Percentiles rank a stretch among this genome's conserved stretches.
These are phyloP conservation scores for Hemibagrus guttatus DNA, from an alignment of 2,797 vertebrate species.

Conservation along the genomic window DNA sequence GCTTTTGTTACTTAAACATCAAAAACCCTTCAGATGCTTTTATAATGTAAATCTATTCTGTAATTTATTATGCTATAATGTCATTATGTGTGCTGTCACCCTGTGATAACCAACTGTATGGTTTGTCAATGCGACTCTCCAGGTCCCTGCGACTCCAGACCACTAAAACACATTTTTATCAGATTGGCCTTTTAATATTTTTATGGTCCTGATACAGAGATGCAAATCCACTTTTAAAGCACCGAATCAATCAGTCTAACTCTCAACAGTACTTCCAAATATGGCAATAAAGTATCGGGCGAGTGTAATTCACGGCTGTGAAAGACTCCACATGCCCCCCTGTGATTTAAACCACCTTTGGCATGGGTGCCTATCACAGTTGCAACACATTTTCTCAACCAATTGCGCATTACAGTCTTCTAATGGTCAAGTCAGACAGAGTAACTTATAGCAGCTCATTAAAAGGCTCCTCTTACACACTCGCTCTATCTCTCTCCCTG, in stretches of 20 bases:
- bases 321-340: slow-evolving; percentile 56
- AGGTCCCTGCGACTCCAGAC: slow-evolving; percentile 33
- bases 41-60: slow-evolving; percentile 14
- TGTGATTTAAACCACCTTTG: slow-evolving; percentile 63
- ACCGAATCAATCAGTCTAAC: slow-evolving; percentile 61
- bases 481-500: slow-evolving; percentile 47
- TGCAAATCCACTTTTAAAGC: slow-evolving; percentile 55
- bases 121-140: slow-evolving; percentile 34
- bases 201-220: slow-evolving; percentile 54
- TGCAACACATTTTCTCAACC: slow-evolving; percentile 66
- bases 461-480: slow-evolving; percentile 58
- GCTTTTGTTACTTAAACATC: background rate
- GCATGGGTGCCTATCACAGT: slow-evolving; percentile 58
- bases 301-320: slow-evolving; percentile 55
- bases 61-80: slow-evolving; percentile 17
- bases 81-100: slow-evolving; percentile 31
- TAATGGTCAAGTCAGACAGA: slow-evolving; percentile 60
- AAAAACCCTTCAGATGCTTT: too few relatives aligned
- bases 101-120: slow-evolving; percentile 13
- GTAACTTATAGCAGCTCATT: slow-evolving; percentile 64
- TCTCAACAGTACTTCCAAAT: slow-evolving; percentile 55
- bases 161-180: slow-evolving; percentile 47
- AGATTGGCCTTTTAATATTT: slow-evolving; percentile 54
- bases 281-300: slow-evolving; percentile 53
- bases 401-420: slow-evolving; percentile 63